Conservation (phyloP, 2,113 vertebrate genomes). For the Scortum barcoo region DNA sequence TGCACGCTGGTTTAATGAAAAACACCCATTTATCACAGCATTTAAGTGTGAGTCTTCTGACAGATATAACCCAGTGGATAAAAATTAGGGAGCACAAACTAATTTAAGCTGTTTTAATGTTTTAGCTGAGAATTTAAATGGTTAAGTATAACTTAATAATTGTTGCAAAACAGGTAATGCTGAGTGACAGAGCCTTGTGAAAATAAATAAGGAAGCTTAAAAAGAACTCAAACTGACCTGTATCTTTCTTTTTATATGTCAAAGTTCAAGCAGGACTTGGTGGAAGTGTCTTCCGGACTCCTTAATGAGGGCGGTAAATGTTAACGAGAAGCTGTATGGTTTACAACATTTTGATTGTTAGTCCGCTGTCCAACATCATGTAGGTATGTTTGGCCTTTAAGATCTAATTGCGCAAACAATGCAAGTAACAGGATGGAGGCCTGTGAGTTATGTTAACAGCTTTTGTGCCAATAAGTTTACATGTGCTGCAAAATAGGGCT, state of each 20-base stretch:
- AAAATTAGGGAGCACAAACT: too few species aligned
- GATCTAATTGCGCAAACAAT: background rate
- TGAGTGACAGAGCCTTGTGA: too few species aligned
- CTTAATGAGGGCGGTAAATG: too few species aligned
- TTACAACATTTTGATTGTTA: too few species aligned
- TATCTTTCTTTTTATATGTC: too few species aligned
- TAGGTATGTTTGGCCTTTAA: background rate
- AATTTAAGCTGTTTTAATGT: background rate
- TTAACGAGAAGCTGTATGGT: too few species aligned
- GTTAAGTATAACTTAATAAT: background rate
- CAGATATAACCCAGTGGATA: background rate
- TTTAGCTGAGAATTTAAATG: background rate
- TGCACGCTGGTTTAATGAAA: slow-evolving; percentile 3
- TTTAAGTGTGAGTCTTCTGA: background rate
- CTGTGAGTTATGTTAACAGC: background rate
- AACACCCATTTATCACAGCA: background rate
- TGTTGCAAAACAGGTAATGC: background rate
- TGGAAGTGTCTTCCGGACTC: too few species aligned
- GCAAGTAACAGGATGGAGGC: background rate
- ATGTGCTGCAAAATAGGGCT: background rate
- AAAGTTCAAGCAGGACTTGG: too few species aligned
- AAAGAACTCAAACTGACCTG: too few species aligned
- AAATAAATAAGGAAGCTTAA: too few species aligned
- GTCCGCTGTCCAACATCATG: background rate
- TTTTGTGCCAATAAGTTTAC: background rate